Conservation (phyloP, 1,140 invertebrate genomes). For the Bombus soroeensis region DNA sequence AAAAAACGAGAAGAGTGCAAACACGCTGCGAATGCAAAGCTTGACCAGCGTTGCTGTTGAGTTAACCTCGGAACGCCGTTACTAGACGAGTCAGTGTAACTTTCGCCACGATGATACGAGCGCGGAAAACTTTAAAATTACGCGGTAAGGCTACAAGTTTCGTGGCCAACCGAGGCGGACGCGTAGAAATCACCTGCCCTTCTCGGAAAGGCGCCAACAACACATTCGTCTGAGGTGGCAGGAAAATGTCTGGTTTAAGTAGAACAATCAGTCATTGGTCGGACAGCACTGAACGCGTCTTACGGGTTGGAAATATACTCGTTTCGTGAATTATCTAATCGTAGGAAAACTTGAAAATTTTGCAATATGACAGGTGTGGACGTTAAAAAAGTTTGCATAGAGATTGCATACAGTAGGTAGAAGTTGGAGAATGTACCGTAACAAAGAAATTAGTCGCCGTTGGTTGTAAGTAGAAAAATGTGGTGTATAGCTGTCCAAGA, state of each 20-base stretch:
- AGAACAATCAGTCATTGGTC: slow-evolving; percentile 1
- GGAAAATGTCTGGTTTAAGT: neutral
- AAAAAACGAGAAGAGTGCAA: neutral
- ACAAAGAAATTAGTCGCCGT: neutral
- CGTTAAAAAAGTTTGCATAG: too few relatives aligned
- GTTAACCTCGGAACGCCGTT: slow-evolving; percentile 12
- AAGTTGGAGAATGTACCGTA: neutral
- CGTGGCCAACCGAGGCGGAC: neutral
- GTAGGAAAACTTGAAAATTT: neutral
- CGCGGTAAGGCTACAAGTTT: neutral
- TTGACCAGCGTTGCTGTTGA: slow-evolving; percentile 16
- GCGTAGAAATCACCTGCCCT: neutral
- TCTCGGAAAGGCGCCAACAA: neutral
- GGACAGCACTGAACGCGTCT: neutral
- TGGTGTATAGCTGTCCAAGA: neutral
- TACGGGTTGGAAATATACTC: too few relatives aligned
- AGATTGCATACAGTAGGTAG: neutral
- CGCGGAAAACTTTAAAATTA: slow-evolving; percentile 24
- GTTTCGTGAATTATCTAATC: neutral
- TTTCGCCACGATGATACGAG: neutral
- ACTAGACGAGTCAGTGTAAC: slow-evolving; percentile 23
- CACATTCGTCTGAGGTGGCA: neutral
- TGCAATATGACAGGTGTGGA: too few relatives aligned
- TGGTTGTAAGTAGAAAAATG: neutral
- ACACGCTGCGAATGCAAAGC: slow-evolving; percentile 15